Evolutionary conservation across 2,113 vertebrate species (phyloP).

Genomic region (Ammodytes dubius): DNA sequence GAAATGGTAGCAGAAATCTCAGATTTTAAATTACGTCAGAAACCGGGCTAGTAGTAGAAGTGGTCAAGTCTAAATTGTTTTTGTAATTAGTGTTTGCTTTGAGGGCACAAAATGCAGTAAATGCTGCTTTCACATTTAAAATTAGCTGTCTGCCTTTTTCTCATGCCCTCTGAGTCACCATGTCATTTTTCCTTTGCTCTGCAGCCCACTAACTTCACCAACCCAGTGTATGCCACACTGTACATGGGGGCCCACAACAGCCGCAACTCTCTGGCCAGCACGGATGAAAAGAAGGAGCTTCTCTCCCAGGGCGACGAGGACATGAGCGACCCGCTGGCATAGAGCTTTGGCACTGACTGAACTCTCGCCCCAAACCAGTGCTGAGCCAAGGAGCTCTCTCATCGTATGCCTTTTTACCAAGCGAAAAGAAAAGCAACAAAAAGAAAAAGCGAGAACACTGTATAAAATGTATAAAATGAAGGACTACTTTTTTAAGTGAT

Average conservation of each 20-base stretch:
- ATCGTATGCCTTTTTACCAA: conserved; percentile 84
- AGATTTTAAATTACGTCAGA: not conserved
- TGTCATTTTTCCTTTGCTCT: conserved; percentile 42
- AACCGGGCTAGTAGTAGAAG: not conserved
- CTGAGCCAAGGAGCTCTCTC: conserved; percentile 65
- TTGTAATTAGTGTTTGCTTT: not conserved
- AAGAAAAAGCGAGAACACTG: conserved; percentile 85
- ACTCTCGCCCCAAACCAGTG: conserved; percentile 54
- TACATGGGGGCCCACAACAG: conserved; percentile 98
- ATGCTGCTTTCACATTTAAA: not conserved
- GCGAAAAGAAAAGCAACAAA: conserved; percentile 82
- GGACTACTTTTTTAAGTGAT: conserved; percentile 99
- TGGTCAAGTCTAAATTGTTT: not conserved
- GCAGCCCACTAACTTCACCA: conserved; percentile 98
- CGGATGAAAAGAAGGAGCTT: conserved; percentile 96
- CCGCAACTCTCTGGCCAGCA: conserved; percentile 96
- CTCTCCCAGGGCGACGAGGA: conserved; percentile 94
- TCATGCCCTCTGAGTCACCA: conserved; percentile 5
- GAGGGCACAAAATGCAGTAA: not conserved
- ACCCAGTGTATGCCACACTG: conserved; percentile 96
- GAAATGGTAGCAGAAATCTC: not conserved
- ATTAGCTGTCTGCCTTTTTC: not conserved
- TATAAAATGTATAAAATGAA: conserved; percentile 99
- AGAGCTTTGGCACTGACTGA: conserved; percentile 75
- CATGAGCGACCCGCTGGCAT: conserved; percentile 93